Conservation (phyloP, 2,797 vertebrate species). For the Pipistrellus pipistrellus region DNA sequence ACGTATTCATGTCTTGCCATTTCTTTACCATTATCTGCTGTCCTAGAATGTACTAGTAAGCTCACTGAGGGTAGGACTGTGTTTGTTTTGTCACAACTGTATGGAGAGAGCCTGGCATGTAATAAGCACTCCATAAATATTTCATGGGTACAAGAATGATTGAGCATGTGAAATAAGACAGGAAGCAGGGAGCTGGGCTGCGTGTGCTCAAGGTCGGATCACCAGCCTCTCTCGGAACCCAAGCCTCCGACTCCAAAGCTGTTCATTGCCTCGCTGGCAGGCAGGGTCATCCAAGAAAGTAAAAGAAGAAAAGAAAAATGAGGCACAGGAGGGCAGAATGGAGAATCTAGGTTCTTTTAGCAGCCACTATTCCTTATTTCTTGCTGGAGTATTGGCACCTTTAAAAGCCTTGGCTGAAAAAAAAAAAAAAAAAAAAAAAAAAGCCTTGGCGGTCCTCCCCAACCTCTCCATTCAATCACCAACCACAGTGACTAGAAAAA, state of each 20-base stretch:
- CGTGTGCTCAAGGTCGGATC: rapidly evolving
- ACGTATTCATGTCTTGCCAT: not conserved
- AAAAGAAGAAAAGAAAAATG: slow-evolving; percentile 75
- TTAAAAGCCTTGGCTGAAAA: slow-evolving; percentile 85
- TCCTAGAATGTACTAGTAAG: slow-evolving; percentile 45
- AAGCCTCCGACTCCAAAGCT: not conserved
- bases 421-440: slow-evolving; percentile 77
- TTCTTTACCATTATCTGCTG: not conserved
- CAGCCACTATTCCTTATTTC: slow-evolving; percentile 77
- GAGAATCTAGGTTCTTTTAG: slow-evolving; percentile 47
- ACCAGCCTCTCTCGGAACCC: not conserved
- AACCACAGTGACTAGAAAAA: slow-evolving; percentile 35
- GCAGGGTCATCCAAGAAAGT: slow-evolving; percentile 59
- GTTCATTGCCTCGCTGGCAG: not conserved
- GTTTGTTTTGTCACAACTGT: not conserved
- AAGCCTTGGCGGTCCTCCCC: slow-evolving; percentile 82
- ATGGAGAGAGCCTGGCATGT: not conserved
- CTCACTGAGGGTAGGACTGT: slow-evolving; percentile 34
- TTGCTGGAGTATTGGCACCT: slow-evolving; percentile 80
- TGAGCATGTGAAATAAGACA: not conserved
- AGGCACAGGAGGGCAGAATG: not conserved
- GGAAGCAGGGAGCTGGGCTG: not conserved
- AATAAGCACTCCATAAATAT: not conserved
- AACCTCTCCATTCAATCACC: slow-evolving; percentile 81
- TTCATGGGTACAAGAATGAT: rapidly evolving